phyloP scores from a whole-genome alignment of 2,797 vertebrate species.

The Thunnus albacares region DNA sequence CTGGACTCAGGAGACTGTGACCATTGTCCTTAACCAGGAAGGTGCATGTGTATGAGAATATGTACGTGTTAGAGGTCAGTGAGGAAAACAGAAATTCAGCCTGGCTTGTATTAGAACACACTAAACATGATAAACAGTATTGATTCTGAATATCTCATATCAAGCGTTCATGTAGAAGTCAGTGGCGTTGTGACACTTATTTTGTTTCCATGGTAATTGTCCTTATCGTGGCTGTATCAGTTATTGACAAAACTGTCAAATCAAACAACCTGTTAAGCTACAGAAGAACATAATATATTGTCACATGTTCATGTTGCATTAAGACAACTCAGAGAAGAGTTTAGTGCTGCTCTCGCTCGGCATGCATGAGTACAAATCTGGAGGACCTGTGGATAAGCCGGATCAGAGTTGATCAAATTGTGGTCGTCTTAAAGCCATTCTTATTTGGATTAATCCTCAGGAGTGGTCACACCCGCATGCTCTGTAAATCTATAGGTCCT shows the following conservation, averaged over 20 bases:
- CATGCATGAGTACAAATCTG: constrained; percentile 57
- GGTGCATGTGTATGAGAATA: constrained; percentile 31
- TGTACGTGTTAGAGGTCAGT: constrained; percentile 61
- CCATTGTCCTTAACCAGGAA: constrained; percentile 66
- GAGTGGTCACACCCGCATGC: constrained; percentile 65
- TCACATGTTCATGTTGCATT: constrained; percentile 48
- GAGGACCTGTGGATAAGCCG: constrained; percentile 68
- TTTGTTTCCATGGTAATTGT: constrained; percentile 52
- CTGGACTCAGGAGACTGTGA: constrained; percentile 66
- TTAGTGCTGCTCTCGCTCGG: constrained; percentile 34
- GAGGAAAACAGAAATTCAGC: constrained; percentile 56
- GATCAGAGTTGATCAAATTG: constrained; percentile 82
- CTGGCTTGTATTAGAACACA: constrained; percentile 46
- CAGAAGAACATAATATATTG: constrained; percentile 37
- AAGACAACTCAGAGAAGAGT: constrained; percentile 27
- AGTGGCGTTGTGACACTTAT: constrained; percentile 41
- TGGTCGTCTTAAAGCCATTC: constrained; percentile 73
- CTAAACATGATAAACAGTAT: constrained; percentile 66
- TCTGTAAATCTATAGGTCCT: constrained; percentile 73
- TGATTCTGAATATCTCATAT: constrained; percentile 67
- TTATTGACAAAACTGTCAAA: constrained; percentile 43
- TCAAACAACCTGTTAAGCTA: constrained; percentile 39
- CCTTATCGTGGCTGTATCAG: constrained; percentile 33
- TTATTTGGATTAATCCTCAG: constrained; percentile 81
- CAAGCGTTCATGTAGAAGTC: constrained; percentile 43